Percentiles rank a stretch among this genome's conserved stretches.
phyloP scores from a whole-genome alignment of 1,140 invertebrate species.

The Leptestheria dahalacensis region DNA sequence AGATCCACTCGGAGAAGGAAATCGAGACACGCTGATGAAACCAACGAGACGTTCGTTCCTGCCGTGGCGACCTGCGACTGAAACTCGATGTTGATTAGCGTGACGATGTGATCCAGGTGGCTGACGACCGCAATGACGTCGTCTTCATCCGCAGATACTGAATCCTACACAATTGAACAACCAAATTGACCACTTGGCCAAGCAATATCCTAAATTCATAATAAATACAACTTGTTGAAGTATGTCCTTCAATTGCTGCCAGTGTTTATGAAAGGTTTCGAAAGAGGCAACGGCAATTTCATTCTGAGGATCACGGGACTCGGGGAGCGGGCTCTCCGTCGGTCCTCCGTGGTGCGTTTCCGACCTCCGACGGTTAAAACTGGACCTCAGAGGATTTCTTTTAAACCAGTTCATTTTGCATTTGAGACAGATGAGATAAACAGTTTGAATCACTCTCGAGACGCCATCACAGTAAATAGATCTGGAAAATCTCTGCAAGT shows the following conservation, averaged over 20 bases:
- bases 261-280: constrained; percentile 86
- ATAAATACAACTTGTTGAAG: neutral
- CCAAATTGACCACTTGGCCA: neutral
- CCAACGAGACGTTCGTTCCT: too few relatives aligned
- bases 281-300: constrained; percentile 72
- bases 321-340: neutral
- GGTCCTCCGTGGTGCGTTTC: neutral
- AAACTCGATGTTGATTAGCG: constrained; percentile 69
- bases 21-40: constrained; percentile 53
- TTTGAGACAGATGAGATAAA: neutral
- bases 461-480: neutral
- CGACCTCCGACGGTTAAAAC: neutral
- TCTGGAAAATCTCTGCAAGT: neutral
- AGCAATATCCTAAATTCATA: neutral
- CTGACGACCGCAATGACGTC: constrained; percentile 79
- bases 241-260: constrained; percentile 66
- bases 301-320: constrained; percentile 21
- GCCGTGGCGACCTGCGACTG: constrained; percentile 30
- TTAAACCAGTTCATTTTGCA: neutral
- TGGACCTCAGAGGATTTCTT: neutral
- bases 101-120: constrained; percentile 81
- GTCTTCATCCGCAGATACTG: constrained; percentile 44
- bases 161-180: constrained; percentile 26
- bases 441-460: neutral
- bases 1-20: constrained; percentile 59